These are phyloP conservation scores for Pterocles gutturalis DNA, from an alignment of 2,113 vertebrate species.

Conservation along the genomic window DNA sequence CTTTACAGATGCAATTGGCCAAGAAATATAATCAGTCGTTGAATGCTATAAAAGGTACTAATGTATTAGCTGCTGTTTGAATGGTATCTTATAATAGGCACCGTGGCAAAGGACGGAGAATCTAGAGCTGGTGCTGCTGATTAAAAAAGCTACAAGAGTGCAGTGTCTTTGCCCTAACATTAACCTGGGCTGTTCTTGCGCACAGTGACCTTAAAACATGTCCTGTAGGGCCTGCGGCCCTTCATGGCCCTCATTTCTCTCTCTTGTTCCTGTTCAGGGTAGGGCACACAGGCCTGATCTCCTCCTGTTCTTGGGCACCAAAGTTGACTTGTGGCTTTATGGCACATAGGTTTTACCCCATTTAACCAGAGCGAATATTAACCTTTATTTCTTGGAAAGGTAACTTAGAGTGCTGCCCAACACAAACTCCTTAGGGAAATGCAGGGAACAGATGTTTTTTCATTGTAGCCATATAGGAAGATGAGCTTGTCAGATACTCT, in stretches of 20 bases:
- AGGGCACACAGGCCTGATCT: neutral
- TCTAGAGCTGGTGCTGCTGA: neutral
- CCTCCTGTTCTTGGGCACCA: neutral
- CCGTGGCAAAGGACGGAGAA: neutral
- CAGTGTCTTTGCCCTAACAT: neutral
- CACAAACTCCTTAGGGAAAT: neutral
- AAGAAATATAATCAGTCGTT: neutral
- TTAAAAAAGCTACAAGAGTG: neutral
- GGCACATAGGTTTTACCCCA: neutral
- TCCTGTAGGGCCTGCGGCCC: accelerated
- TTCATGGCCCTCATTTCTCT: neutral
- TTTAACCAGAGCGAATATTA: neutral
- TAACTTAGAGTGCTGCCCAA: neutral
- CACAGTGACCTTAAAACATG: neutral
- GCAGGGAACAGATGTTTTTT: neutral
- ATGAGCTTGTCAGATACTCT: neutral
- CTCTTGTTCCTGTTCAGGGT: neutral
- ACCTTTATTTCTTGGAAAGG: neutral
- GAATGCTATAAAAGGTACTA: neutral
- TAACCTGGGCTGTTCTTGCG: neutral
- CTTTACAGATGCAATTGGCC: neutral
- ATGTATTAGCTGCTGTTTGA: neutral
- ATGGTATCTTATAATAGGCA: neutral
- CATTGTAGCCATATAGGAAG: accelerated
- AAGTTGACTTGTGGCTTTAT: neutral